phyloP scores from a whole-genome alignment of 2,888 invertebrate genomes.

The Eristalis pertinax region DNA sequence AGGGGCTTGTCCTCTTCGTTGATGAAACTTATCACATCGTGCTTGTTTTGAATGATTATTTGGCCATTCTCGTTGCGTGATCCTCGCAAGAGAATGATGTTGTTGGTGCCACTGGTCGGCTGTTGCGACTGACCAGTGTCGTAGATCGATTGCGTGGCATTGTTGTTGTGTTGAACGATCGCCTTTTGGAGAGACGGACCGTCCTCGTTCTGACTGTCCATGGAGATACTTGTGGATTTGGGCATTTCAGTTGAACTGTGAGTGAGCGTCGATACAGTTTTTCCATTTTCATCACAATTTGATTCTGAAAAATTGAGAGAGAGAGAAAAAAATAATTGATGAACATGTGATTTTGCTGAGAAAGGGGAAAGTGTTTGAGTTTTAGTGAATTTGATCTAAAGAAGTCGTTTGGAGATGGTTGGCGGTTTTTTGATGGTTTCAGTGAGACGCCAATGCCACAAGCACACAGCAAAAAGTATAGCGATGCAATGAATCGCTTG shows the following conservation, averaged over 20 bases:
- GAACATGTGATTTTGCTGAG: no score
- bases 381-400: no score
- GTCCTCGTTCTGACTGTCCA: constrained; percentile 57
- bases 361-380: no score
- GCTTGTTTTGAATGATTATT: constrained; percentile 81
- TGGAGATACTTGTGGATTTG: constrained; percentile 50
- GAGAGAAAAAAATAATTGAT: not conserved
- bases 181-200: constrained; percentile 49
- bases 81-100: constrained; percentile 81
- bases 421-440: no score
- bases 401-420: no score
- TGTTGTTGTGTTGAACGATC: constrained; percentile 67
- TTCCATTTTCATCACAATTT: constrained; percentile 73
- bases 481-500: no score
- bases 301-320: constrained; percentile 71
- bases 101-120: constrained; percentile 74
- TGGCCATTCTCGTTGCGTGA: constrained; percentile 81
- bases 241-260: constrained; percentile 57
- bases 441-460: no score
- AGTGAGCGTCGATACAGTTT: constrained; percentile 51
- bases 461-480: no score
- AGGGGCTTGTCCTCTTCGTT: constrained; percentile 75
- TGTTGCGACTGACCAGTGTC: constrained; percentile 75
- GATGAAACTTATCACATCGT: constrained; percentile 81
- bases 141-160: constrained; percentile 59